Conservation (phyloP, 2,888 invertebrate genomes). For the Plebejus anna region DNA sequence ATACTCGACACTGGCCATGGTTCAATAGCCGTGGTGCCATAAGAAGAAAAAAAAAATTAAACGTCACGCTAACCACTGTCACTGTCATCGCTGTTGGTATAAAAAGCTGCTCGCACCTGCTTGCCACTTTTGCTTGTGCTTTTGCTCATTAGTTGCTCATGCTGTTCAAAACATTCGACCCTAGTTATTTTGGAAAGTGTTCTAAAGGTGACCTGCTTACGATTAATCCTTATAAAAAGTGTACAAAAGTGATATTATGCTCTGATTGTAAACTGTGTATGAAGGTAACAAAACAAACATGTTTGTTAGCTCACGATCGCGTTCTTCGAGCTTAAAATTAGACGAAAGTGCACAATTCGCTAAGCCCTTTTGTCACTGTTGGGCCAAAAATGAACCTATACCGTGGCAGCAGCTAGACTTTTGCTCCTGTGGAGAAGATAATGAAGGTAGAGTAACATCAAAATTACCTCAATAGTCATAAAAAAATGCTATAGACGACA, state of each 20-base stretch:
- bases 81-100: too few relatives aligned
- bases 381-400: constrained; percentile 50
- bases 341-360: constrained; percentile 42
- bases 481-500: too few relatives aligned
- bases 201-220: too few relatives aligned
- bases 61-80: too few relatives aligned
- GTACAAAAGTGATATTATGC: neutral
- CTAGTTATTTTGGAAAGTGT: neutral
- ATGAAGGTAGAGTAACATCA: constrained; percentile 50
- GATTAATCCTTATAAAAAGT: neutral
- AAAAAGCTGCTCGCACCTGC: too few relatives aligned
- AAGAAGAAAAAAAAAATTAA: too few relatives aligned
- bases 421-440: constrained; percentile 79
- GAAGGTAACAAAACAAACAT: constrained; percentile 28
- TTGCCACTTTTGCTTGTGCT: too few relatives aligned
- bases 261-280: neutral
- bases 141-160: too few relatives aligned
- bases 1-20: too few relatives aligned
- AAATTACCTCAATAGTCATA: neutral
- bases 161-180: too few relatives aligned
- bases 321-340: constrained; percentile 32
- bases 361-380: constrained; percentile 63
- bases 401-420: constrained; percentile 50
- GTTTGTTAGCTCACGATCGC: constrained; percentile 36
- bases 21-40: too few relatives aligned